Evolutionary conservation across 2,888 invertebrate genomes (phyloP).

Genomic region (Chrysomela aeneicollis): DNA sequence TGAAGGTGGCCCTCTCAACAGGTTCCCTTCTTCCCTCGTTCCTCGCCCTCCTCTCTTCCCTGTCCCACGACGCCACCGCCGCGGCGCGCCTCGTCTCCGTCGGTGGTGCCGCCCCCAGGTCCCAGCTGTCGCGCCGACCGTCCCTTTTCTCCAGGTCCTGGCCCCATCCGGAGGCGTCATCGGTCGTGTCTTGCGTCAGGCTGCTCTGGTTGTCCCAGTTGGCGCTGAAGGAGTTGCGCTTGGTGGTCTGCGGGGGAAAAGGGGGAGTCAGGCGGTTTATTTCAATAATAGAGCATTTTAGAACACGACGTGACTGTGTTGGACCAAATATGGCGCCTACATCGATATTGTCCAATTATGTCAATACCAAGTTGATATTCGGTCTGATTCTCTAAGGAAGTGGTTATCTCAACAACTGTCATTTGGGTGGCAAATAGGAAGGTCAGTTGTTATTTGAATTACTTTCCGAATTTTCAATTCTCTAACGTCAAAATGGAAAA

Average conservation of each 20-base stretch:
- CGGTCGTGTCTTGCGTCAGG: constrained; percentile 56
- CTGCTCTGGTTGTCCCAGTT: constrained; percentile 61
- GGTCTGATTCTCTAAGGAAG: too few species aligned
- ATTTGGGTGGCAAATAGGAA: too few species aligned
- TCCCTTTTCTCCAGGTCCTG: constrained; percentile 55
- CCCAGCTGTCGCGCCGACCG: constrained; percentile 59
- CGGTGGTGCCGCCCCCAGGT: constrained; percentile 59
- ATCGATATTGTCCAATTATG: too few species aligned
- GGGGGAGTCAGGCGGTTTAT: too few species aligned
- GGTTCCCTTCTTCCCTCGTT: constrained; percentile 41
- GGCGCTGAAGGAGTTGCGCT: constrained; percentile 60
- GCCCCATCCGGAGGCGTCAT: constrained; percentile 64
- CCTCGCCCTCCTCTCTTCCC: constrained; percentile 50
- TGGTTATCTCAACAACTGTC: too few species aligned
- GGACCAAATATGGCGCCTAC: too few species aligned
- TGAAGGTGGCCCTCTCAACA: constrained; percentile 71
- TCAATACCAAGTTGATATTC: too few species aligned
- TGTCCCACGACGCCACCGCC: constrained; percentile 59
- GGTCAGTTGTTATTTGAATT: too few species aligned
- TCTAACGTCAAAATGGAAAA: too few species aligned
- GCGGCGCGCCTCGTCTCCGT: constrained; percentile 55
- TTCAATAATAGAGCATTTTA: too few species aligned
- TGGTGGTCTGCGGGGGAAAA: constrained; percentile 51
- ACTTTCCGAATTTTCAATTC: too few species aligned
- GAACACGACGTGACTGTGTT: too few species aligned